phyloP scores from a whole-genome alignment of 2,113 vertebrate species.

The Gulo gulo region DNA sequence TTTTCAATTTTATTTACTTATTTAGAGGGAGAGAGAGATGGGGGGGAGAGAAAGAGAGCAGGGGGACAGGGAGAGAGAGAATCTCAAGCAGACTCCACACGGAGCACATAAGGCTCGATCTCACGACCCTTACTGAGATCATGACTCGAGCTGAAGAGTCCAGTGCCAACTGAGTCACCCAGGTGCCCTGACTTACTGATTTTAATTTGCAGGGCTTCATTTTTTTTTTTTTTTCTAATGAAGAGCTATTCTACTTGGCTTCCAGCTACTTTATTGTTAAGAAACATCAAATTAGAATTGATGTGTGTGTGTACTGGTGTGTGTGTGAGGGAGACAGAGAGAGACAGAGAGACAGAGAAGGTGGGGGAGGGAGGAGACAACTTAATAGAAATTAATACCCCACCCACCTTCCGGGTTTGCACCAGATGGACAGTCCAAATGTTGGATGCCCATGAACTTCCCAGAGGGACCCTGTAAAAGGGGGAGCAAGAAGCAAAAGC shows the following conservation, averaged over 20 bases:
- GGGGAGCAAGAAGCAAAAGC: background rate
- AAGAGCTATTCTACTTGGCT: slow-evolving; percentile 4
- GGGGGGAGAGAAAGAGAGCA: background rate
- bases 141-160: background rate
- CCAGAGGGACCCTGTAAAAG: background rate
- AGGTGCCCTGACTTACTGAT: background rate
- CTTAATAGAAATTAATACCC: background rate
- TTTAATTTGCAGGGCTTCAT: background rate
- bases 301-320: background rate
- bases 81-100: background rate
- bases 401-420: background rate
- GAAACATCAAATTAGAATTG: background rate
- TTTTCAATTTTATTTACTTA: background rate
- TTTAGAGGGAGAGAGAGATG: background rate
- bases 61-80: background rate
- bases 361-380: background rate
- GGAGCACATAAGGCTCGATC: background rate
- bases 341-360: background rate
- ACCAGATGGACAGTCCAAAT: background rate
- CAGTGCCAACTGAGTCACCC: background rate
- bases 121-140: background rate
- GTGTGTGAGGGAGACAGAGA: background rate
- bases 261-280: background rate
- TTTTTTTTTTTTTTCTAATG: background rate
- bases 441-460: background rate